Percentiles rank a stretch among this genome's conserved stretches.
Evolutionary conservation across 2,888 invertebrate species (phyloP).

Genomic region (Lymantria dispar): DNA sequence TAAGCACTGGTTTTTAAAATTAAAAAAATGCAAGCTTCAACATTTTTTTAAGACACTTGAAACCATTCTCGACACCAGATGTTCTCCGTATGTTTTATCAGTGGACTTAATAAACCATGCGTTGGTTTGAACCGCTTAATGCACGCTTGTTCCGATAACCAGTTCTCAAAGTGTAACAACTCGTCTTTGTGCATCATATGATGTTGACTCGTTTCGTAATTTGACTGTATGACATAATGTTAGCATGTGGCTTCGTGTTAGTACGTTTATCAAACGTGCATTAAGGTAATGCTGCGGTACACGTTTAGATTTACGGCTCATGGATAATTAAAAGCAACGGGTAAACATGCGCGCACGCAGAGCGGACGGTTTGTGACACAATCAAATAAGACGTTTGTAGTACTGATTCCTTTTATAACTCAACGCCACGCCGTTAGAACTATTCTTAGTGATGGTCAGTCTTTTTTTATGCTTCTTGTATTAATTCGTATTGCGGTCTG

Average conservation of each 20-base stretch:
- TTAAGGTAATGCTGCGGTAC: slow-evolving; percentile 42
- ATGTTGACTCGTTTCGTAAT: slow-evolving; percentile 33
- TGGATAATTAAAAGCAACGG: slow-evolving; percentile 46
- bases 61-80: slow-evolving; percentile 55
- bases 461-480: slow-evolving; percentile 34
- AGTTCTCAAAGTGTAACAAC: slow-evolving; percentile 30
- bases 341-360: slow-evolving; percentile 46
- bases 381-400: slow-evolving; percentile 38
- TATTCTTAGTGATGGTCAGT: slow-evolving; percentile 38
- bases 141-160: slow-evolving; percentile 48
- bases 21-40: no score
- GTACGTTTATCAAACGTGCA: slow-evolving; percentile 42
- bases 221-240: slow-evolving; percentile 43
- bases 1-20: no score
- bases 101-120: slow-evolving; percentile 57
- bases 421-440: slow-evolving; percentile 24
- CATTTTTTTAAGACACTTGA: slow-evolving; percentile 50
- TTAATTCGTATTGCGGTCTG: slow-evolving; percentile 31
- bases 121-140: slow-evolving; percentile 44
- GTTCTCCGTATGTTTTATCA: slow-evolving; percentile 55
- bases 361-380: slow-evolving; percentile 36
- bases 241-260: slow-evolving; percentile 42
- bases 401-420: slow-evolving; percentile 49
- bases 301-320: slow-evolving; percentile 48
- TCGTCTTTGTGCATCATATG: slow-evolving; percentile 19